Evolutionary conservation across 2,113 vertebrate genomes (phyloP).

Genomic region (Lagopus muta): DNA sequence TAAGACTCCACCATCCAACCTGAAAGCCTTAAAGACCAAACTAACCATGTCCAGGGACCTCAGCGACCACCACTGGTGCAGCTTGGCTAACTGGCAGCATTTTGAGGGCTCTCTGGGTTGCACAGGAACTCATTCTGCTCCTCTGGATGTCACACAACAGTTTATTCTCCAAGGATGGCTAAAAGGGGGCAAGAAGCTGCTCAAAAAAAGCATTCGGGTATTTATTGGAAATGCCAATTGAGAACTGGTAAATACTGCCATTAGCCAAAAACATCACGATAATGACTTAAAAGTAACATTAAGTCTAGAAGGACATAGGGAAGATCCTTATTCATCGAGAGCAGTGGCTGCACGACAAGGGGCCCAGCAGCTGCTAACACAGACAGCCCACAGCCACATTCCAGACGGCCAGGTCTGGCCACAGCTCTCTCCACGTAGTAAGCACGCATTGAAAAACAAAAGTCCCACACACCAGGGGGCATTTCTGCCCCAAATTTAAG

Average conservation of each 20-base stretch:
- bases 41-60: fast-evolving
- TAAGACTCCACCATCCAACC: not conserved
- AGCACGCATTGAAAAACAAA: not conserved
- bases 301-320: not conserved
- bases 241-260: not conserved
- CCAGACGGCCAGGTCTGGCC: not conserved
- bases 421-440: fast-evolving
- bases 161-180: not conserved
- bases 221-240: not conserved
- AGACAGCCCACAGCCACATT: not conserved
- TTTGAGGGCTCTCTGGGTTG: not conserved
- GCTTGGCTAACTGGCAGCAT: not conserved
- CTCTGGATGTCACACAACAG: not conserved
- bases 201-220: fast-evolving
- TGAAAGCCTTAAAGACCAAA: not conserved
- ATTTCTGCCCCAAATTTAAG: not conserved
- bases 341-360: not conserved
- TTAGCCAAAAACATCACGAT: not conserved
- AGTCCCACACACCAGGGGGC: not conserved
- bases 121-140: not conserved
- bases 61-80: not conserved
- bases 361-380: not conserved
- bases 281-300: not conserved
- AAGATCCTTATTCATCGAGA: not conserved
- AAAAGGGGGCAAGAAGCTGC: not conserved